Evolutionary conservation across 2,888 invertebrate species (phyloP).

Genomic region (Odontocerum albicorne): DNA sequence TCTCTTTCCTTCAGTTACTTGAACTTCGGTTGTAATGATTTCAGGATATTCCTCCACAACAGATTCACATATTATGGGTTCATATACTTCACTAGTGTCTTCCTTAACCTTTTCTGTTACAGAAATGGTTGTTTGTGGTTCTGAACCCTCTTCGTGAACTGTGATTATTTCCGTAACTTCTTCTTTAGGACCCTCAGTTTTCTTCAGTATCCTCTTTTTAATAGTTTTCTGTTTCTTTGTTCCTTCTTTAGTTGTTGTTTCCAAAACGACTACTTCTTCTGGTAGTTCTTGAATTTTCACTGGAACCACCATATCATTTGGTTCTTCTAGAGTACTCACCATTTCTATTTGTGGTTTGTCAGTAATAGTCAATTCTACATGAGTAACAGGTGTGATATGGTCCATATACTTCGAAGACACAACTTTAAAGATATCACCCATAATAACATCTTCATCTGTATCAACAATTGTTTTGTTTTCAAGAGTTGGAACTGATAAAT

Average conservation of each 20-base stretch:
- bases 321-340: no score
- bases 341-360: no score
- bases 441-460: no score
- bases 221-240: conserved; percentile 43
- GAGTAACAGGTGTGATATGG: no score
- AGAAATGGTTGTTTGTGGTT: conserved; percentile 38
- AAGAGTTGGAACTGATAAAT: no score
- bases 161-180: conserved; percentile 54
- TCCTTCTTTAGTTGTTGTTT: conserved; percentile 41
- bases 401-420: no score
- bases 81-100: neutral
- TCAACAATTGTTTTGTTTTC: no score
- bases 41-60: conserved; percentile 41
- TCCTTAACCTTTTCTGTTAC: conserved; percentile 19
- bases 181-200: conserved; percentile 41
- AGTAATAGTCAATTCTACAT: no score
- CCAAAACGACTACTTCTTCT: conserved; percentile 39
- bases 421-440: no score
- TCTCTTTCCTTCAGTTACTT: conserved; percentile 40
- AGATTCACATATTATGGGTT: conserved; percentile 42
- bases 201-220: conserved; percentile 50
- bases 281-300: conserved; percentile 41
- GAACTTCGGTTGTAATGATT: conserved; percentile 25
- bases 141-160: conserved; percentile 42
- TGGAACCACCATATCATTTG: conserved; percentile 41